Base-by-base conservation (phyloP, 2,797 vertebrate species). In the Merluccius polli region DNA sequence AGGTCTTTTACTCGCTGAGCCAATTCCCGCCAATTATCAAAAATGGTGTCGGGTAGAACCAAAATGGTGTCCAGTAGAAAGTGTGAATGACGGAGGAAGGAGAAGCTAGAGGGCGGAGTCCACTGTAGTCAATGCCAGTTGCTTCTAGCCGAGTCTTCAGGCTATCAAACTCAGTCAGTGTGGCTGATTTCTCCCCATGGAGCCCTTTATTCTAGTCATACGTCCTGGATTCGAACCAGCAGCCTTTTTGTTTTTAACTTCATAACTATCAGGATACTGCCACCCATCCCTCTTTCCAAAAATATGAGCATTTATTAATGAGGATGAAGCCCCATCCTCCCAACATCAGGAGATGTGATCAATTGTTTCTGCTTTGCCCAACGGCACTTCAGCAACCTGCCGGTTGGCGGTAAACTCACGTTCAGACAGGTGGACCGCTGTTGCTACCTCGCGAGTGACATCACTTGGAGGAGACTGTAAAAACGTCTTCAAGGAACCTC, bases 231-330 rank as follows among this genome's bases (percentile, higher is more conserved):
- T 65, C 24, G 59, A 65, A 65, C 59, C 24, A 65, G 59, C 59
- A 65, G 12, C 59, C 59, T 27, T 27, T 65, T 27, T 27, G 7
- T 27, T 63, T 24, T 63, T 52, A 21, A 63, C 59, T 65, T 27
- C 24, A 65, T 59, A 65, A 65, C 59, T 11, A 65, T 65, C 9
- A 65, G 59, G 59, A 63, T 63, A 63, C 59, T 63, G 59, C 59
- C 59, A 63, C 59, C 59, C 48, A 7, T 35, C 48, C 59, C 59
- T 27, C 59, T 27, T 11, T 16, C 59, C 59, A 2, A n/a, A 24
- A 59, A n/a, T 8, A 59, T 59, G 52, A 59, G n/a, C 7, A 24
- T 27, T 27, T 63, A 63, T 2, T 63, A 9, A 24, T 2, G n/a
- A 16, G 48, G 21, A 13, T 52, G 21, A 52, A 21, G 18, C 48